Evolutionary conservation across 2,888 invertebrate genomes (phyloP).

Genomic region (Tachina lurida): DNA sequence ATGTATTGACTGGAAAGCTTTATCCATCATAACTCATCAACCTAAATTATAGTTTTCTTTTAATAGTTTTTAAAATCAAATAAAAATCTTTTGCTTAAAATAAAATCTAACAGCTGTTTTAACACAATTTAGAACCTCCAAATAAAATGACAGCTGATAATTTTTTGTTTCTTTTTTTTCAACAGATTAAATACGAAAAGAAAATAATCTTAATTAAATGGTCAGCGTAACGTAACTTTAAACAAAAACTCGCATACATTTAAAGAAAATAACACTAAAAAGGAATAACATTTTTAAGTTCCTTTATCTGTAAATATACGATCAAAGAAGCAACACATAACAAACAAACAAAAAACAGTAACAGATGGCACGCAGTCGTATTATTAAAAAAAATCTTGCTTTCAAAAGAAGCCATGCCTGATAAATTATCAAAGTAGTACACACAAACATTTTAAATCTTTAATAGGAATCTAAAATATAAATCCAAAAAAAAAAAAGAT

Average conservation of each 20-base stretch:
- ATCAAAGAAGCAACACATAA: constrained; percentile 9
- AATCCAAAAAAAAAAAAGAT: constrained; percentile 30
- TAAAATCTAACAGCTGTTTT: constrained; percentile 52
- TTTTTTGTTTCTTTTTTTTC: constrained; percentile 40
- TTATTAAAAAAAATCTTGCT: constrained; percentile 38
- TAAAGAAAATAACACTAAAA: constrained; percentile 24
- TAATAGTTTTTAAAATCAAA: too few species aligned
- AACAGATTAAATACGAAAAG: constrained; percentile 47
- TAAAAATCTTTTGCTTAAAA: constrained; percentile 17
- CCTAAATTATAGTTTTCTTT: too few species aligned
- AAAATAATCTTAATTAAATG: constrained; percentile 55
- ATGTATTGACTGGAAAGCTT: too few species aligned
- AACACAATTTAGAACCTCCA: constrained; percentile 17
- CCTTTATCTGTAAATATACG: constrained; percentile 39
- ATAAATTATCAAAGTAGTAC: constrained; percentile 43
- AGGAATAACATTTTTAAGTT: constrained; percentile 47
- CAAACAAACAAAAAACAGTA: constrained; percentile 4
- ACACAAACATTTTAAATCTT: constrained; percentile 56
- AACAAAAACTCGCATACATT: constrained; percentile 34
- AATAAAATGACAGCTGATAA: constrained; percentile 62
- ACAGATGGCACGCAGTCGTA: constrained; percentile 66
- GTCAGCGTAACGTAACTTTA: constrained; percentile 61
- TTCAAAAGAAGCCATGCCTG: constrained; percentile 56
- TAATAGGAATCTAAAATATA: constrained; percentile 39
- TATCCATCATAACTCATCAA: too few species aligned